phyloP scores from a whole-genome alignment of 1,140 invertebrate genomes.

The Brachionus rubens region DNA sequence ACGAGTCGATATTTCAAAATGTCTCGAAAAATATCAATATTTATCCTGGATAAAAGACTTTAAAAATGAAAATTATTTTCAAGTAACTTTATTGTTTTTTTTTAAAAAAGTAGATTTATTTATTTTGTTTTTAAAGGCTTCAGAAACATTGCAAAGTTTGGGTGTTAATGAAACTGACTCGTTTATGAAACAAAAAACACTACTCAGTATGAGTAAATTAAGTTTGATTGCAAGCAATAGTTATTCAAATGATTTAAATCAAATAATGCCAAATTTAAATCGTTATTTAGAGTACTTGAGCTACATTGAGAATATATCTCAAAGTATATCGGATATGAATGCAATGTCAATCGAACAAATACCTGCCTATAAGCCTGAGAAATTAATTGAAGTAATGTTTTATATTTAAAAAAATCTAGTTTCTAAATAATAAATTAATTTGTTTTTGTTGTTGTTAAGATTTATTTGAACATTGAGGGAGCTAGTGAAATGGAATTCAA shows the following conservation, averaged over 20 bases:
- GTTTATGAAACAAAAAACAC: slow-evolving; percentile 27
- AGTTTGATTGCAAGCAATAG: background rate
- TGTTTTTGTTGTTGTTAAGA: background rate
- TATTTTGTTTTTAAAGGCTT: slow-evolving; percentile 18
- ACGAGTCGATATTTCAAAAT: slow-evolving; percentile 10
- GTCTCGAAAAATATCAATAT: slow-evolving; percentile 17
- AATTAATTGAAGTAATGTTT: slow-evolving; percentile 34
- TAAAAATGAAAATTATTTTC: slow-evolving; percentile 20
- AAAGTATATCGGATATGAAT: background rate
- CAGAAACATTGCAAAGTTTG: background rate
- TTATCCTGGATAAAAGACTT: slow-evolving; percentile 38
- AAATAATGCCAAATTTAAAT: background rate
- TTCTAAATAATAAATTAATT: background rate
- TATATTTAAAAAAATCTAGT: background rate
- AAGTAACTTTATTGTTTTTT: background rate
- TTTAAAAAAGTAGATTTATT: too few relatives aligned
- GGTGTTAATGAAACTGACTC: slow-evolving; percentile 41
- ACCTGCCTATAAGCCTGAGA: slow-evolving; percentile 13
- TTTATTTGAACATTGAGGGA: slow-evolving; percentile 14
- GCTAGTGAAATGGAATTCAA: slow-evolving; percentile 32
- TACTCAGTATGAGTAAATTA: slow-evolving; percentile 33
- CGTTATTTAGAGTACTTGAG: background rate
- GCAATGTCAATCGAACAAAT: slow-evolving; percentile 7
- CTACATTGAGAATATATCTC: slow-evolving; percentile 16
- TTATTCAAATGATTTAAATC: background rate